Conservation (phyloP, 1,140 invertebrate genomes). For the Pteromalus puparum region DNA sequence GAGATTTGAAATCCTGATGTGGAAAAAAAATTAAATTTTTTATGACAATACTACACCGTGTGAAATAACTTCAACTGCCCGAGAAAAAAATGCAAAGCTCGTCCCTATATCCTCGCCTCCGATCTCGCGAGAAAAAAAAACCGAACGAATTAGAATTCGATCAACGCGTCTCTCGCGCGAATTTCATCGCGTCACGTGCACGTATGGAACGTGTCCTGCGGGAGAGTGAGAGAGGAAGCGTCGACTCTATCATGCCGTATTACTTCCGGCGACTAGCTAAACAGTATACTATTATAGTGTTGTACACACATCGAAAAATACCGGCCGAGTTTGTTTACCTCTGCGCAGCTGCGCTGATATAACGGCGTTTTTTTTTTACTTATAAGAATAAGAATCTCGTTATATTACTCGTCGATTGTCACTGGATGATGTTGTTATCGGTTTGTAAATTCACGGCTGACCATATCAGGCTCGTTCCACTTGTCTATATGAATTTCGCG, state of each 20-base stretch:
- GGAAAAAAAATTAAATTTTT: too few species aligned
- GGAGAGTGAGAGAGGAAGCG: neutral
- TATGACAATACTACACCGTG: too few species aligned
- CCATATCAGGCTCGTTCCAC: neutral
- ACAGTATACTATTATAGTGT: neutral
- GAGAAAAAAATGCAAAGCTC: too few species aligned
- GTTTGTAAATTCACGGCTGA: neutral
- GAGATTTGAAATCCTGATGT: too few species aligned
- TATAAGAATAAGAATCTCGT: too few species aligned
- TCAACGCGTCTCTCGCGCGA: conserved; percentile 6
- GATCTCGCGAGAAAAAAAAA: neutral
- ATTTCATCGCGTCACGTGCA: neutral
- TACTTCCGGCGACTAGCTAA: neutral
- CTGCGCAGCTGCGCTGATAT: neutral
- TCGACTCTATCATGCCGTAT: neutral
- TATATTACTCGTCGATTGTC: too few species aligned
- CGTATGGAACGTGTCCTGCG: neutral
- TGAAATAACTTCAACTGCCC: too few species aligned
- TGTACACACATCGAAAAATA: neutral
- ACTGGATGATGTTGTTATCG: too few species aligned
- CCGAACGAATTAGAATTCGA: conserved; percentile 27
- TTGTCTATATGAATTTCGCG: neutral
- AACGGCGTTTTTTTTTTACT: neutral
- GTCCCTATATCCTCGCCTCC: too few species aligned
- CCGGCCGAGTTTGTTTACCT: neutral